phyloP scores from a whole-genome alignment of 2,797 vertebrate species.

The Orestias chungarensis region DNA sequence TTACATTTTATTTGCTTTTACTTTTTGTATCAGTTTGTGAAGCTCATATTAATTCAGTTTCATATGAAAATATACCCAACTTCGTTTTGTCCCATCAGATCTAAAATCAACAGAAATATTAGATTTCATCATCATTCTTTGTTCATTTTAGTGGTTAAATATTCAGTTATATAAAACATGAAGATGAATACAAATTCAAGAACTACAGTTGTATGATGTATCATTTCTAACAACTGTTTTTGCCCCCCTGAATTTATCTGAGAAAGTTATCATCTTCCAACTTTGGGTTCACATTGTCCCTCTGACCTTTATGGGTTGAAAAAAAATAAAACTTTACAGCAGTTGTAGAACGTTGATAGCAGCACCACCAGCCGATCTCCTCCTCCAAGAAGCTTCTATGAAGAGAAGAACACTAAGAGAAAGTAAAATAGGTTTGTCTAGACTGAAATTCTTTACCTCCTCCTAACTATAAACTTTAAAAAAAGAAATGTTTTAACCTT shows the following conservation, averaged over 20 bases:
- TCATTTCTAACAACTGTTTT: neutral
- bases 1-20: neutral
- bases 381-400: no score
- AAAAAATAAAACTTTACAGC: no score
- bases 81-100: neutral
- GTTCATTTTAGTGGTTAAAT: neutral
- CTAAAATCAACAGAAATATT: neutral
- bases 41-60: neutral
- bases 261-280: neutral
- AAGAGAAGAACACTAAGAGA: no score
- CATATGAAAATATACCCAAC: neutral
- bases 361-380: no score
- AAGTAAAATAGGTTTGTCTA: no score
- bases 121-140: neutral
- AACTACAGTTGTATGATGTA: neutral
- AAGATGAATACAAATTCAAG: neutral
- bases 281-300: neutral
- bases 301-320: neutral
- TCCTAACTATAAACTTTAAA: no score
- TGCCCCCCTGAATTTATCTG: neutral
- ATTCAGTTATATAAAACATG: neutral
- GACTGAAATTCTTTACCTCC: no score
- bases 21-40: neutral
- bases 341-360: no score
- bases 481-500: no score